phyloP scores from a whole-genome alignment of 64 coral and sea anemone genomes.

The Dendronephthya gigantea region DNA sequence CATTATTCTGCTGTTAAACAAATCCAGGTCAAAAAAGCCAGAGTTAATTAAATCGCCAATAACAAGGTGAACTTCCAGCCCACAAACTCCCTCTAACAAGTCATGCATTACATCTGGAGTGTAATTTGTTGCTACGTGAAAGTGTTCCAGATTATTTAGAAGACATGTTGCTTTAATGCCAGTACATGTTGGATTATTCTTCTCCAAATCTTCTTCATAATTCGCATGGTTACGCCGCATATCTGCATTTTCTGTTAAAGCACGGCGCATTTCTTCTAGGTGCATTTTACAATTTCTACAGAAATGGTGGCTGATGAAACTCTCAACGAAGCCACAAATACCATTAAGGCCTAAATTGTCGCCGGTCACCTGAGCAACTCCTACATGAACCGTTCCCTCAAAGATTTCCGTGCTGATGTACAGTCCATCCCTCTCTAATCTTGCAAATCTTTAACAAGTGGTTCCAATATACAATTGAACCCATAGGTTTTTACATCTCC shows the following conservation, averaged over 20 bases:
- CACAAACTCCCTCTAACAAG: slow-evolving; percentile 6
- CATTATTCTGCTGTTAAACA: neutral
- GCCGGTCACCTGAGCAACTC: too few relatives aligned
- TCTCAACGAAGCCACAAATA: neutral
- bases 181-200: neutral
- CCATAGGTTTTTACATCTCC: neutral
- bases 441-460: too few relatives aligned
- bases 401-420: too few relatives aligned
- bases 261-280: too few relatives aligned
- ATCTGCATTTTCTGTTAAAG: neutral
- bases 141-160: neutral
- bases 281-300: slow-evolving; percentile 10
- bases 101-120: too few relatives aligned
- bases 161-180: slow-evolving; percentile 2
- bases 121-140: too few relatives aligned
- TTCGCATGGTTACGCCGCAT: neutral
- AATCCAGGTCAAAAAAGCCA: slow-evolving; percentile 13
- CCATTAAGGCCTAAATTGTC: too few relatives aligned
- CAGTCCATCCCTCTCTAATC: too few relatives aligned
- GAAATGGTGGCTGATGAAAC: neutral
- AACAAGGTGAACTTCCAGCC: neutral
- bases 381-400: too few relatives aligned
- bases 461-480: too few relatives aligned
- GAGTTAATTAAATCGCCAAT: neutral
- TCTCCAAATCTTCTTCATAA: neutral